Conservation (phyloP, 1,140 invertebrate genomes). For the Solenopsis fugax region DNA sequence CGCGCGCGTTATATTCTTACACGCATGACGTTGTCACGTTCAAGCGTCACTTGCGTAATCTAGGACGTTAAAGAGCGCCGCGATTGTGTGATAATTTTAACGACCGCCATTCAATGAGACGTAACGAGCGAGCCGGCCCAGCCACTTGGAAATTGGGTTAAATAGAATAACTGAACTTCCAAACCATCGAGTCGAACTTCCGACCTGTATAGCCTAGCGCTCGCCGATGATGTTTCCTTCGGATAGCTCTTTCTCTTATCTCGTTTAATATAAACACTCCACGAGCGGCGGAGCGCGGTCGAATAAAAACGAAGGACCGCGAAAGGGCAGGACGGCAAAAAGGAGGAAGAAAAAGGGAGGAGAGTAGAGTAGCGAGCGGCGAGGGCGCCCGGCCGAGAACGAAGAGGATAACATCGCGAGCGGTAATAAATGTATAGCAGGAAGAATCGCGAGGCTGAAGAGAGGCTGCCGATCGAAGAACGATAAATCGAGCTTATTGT, state of each 20-base stretch:
- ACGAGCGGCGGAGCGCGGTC: not conserved
- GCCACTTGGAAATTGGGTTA: constrained; percentile 57
- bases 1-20: not conserved
- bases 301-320: constrained; percentile 37
- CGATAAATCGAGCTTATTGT: constrained; percentile 11
- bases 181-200: constrained; percentile 52
- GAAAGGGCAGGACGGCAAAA: not conserved
- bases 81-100: constrained; percentile 56
- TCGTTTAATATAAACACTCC: constrained; percentile 20
- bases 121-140: constrained; percentile 42
- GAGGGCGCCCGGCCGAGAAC: not conserved
- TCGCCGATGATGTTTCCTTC: constrained; percentile 30
- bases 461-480: not conserved
- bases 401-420: constrained; percentile 15
- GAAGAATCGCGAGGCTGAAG: not conserved
- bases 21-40: not conserved
- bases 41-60: constrained; percentile 25
- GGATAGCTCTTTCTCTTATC: constrained; percentile 9
- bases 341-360: not conserved
- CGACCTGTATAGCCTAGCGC: not conserved
- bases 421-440: not conserved
- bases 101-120: constrained; percentile 50
- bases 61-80: constrained; percentile 40
- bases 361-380: not conserved
- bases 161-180: constrained; percentile 53